Base-by-base conservation (phyloP, 2,113 vertebrate species). In the Mesoclemmys tuberculata region DNA sequence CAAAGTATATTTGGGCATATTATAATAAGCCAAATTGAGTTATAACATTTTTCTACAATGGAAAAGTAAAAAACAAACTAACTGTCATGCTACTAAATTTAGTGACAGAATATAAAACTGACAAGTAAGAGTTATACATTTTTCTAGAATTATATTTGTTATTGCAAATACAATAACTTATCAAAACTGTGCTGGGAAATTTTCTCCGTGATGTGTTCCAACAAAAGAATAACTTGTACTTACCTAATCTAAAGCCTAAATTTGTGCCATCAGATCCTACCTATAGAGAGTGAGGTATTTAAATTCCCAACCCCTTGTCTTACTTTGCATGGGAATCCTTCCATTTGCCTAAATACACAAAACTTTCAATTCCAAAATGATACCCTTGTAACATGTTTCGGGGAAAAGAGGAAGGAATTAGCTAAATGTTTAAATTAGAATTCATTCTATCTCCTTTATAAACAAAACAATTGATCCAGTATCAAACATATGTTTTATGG, bases 291-390 rank as follows among this genome's bases (percentile, higher is more conserved):
- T 46, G 44, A 92, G 2, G 2, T 18, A 84, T 90, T 93, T 93
- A 90, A 88, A 93, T 87, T 22, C 89, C 85, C 22, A 24, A 24
- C 52, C 24, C 31, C 52, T 87, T 82, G 56, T 22, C 38, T 91
- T 89, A 89, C 81, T 92, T 91, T 90, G 83, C 2, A 89, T 10
- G 18, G 5, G 79, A 93, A 80, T 56, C 55, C 48, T 61, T 88
- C 82, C 84, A 82, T 21, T 18, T 91, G 95, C 48, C 79, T 94
- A 88, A 96, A 58, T 9, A 58, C 21, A 51, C 13, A 92, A 52
- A 29, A 87, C 54, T 85, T 88, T 44, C 48, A 87, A 92, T 13
- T 8, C 46, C 93, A 24, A 90, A 95, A 52, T 52, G 80, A 84
- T 6, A 46, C 29, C 16, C 13, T 68, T 77, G 4, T 35, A n/a